Evolutionary conservation across 2,797 vertebrate species (phyloP).

Genomic region (Scomberomorus guttatus): DNA sequence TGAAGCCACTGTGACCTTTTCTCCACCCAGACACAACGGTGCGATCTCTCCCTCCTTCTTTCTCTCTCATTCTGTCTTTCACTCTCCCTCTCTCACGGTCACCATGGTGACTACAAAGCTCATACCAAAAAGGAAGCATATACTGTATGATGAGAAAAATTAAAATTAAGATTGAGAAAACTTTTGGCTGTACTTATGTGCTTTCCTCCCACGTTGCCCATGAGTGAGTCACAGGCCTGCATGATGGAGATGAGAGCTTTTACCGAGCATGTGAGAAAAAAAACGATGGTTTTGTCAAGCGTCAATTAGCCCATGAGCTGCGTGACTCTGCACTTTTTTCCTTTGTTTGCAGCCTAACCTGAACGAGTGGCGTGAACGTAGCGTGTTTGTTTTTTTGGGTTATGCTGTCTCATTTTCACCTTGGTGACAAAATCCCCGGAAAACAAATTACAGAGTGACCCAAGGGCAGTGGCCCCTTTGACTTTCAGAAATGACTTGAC

Average conservation of each 20-base stretch:
- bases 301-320: conserved; percentile 26
- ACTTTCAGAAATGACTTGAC: background rate
- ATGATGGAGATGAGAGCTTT: conserved; percentile 68
- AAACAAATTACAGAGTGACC: background rate
- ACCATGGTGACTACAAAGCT: conserved; percentile 63
- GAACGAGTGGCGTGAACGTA: background rate
- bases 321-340: background rate
- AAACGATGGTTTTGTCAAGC: conserved; percentile 36
- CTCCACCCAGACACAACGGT: background rate
- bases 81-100: conserved; percentile 34
- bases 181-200: conserved; percentile 68
- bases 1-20: conserved; percentile 7
- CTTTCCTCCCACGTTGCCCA: conserved; percentile 71
- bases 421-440: background rate
- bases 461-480: background rate
- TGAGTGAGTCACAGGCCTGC: conserved; percentile 71
- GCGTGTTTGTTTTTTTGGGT: background rate
- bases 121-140: conserved; percentile 46
- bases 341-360: background rate
- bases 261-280: conserved; percentile 59
- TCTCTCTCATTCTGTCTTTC: conserved; percentile 8
- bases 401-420: conserved; percentile 1
- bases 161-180: conserved; percentile 67
- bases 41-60: background rate
- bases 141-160: conserved; percentile 53